Evolutionary conservation across 2,113 vertebrate species (phyloP).

Genomic region (Cephalopterus ornatus): DNA sequence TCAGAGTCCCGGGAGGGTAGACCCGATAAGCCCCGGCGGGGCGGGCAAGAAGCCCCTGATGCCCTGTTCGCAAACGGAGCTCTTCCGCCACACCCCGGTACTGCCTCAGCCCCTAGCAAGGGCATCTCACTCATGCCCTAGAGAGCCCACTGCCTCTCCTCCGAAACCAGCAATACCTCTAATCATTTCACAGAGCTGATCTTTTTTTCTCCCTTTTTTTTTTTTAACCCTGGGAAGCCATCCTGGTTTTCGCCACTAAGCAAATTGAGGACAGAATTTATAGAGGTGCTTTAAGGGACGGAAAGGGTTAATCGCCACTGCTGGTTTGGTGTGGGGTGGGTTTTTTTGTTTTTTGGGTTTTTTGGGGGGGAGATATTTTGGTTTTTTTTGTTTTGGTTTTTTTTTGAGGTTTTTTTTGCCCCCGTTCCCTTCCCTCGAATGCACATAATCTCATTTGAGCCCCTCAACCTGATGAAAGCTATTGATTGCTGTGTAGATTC

Average conservation of each 20-base stretch:
- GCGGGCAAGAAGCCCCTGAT: fast-evolving
- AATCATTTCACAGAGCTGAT: not conserved
- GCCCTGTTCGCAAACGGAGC: fast-evolving
- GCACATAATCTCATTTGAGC: constrained; percentile 49
- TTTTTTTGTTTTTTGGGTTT: not conserved
- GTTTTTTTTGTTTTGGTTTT: too few relatives aligned
- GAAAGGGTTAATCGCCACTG: constrained; percentile 32
- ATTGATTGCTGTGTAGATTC: not conserved
- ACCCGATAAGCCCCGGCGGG: fast-evolving
- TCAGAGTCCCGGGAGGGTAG: not conserved
- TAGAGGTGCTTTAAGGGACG: not conserved
- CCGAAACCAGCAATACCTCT: not conserved
- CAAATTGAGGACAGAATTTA: not conserved
- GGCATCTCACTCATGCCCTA: not conserved
- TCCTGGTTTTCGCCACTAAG: not conserved
- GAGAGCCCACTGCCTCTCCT: not conserved
- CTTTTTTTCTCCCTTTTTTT: fast-evolving
- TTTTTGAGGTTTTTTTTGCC: too few relatives aligned
- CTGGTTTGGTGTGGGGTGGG: not conserved
- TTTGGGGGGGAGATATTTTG: too few relatives aligned
- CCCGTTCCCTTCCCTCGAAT: not conserved
- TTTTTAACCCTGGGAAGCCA: fast-evolving
- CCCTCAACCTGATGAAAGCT: constrained; percentile 36
- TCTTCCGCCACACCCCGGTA: not conserved
- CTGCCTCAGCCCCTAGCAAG: not conserved